Evolutionary conservation across 2,888 invertebrate species (phyloP).

Genomic region (Dichetophora obliterata): DNA sequence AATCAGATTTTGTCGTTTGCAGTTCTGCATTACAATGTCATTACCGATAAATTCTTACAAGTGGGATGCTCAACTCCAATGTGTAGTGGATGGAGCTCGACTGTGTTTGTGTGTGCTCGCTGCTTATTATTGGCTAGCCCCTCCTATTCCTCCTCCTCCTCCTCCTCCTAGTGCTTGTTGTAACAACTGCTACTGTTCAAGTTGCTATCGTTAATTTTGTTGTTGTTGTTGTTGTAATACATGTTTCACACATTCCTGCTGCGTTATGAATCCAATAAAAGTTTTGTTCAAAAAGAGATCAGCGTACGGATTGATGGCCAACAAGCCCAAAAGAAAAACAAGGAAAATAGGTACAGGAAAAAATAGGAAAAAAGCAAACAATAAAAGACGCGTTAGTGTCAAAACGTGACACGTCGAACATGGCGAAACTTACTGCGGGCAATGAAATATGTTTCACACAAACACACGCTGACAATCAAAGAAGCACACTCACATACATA

Average conservation of each 20-base stretch:
- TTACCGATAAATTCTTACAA: no score
- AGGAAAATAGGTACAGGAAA: not conserved
- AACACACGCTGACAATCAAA: not conserved
- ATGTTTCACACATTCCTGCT: conserved; percentile 8
- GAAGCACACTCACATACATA: no score
- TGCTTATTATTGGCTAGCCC: no score
- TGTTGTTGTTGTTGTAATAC: conserved; percentile 13
- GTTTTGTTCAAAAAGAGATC: conserved; percentile 36
- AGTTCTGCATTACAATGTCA: no score
- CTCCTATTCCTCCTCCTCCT: no score
- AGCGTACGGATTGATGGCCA: conserved; percentile 26
- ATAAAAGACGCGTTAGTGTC: conserved; percentile 37
- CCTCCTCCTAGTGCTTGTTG: not conserved
- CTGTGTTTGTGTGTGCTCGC: no score
- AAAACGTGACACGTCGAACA: conserved; percentile 27
- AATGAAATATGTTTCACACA: not conserved
- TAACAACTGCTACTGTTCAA: not conserved
- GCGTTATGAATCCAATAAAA: conserved; percentile 36
- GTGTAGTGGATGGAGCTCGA: no score
- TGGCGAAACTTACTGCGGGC: not conserved
- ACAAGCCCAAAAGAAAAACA: not conserved
- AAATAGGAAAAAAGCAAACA: not conserved
- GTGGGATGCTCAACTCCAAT: no score
- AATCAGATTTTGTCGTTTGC: no score
- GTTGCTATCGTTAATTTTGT: not conserved